Base-by-base conservation (phyloP, 2,113 vertebrate genomes). In the Mesitornis unicolor region DNA sequence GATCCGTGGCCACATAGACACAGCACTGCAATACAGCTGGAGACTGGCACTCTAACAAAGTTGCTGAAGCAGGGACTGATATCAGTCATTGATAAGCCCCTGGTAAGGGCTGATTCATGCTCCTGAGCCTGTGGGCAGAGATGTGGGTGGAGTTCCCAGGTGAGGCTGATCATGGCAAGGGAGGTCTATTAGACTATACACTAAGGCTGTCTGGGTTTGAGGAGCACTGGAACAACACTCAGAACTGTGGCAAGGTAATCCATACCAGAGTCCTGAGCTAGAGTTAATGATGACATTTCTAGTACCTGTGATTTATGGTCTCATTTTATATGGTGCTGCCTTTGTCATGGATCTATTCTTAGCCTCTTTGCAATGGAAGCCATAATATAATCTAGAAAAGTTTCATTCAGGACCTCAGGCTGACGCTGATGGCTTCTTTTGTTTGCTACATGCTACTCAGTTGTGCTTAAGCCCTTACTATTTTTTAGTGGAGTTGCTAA, bases 81-180 rank as follows among this genome's bases (percentile, higher is more conserved):
- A n/a, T n/a, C n/a, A n/a, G n/a, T n/a, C n/a, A n/a, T n/a, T n/a
- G n/a, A n/a, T n/a, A n/a, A n/a, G 11, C 16, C 42, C 13, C 53
- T 78, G 60, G 29, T 9, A 13, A 26, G 75, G 28, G 7, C 51
- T 85, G 74, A 76, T 45, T 75, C 12, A n/a, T 31, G 13, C 2
- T 26, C 11, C 4, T 31, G 28, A 10, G 18, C 5, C 11, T 0
- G 0, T 33, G 76, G 38, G 26, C 18, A 36, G 59, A 63, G 10
- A 4, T 5, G 2, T 16, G 25, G 21, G 3, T 19, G 2, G 12
- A 1, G 2, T 1, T 53, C 15, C 13, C 31, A 36, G 14, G 19
- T 18, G 7, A 28, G 29, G 17, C 8, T 65, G 22, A 17, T 63
- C 9, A 70, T 54, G n/a, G 21, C 19, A 74, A 65, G 10, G 56